phyloP scores from a whole-genome alignment of 2,113 vertebrate genomes.

The Thryonomys swinderianus region DNA sequence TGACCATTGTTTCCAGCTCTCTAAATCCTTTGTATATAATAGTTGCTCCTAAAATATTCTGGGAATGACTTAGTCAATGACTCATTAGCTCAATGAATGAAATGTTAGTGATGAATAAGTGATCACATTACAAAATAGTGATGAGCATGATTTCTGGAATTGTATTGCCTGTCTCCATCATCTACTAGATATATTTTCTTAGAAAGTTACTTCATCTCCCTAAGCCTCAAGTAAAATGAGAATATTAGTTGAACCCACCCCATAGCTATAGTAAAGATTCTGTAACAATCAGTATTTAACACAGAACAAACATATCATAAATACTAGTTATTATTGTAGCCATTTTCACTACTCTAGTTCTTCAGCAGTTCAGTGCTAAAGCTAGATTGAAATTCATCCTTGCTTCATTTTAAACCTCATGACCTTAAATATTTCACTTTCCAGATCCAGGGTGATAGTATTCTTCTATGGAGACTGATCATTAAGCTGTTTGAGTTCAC shows the following conservation, averaged over 20 bases:
- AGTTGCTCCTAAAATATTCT: conserved; percentile 18
- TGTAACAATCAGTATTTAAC: not conserved
- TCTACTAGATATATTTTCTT: not conserved
- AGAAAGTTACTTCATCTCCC: not conserved
- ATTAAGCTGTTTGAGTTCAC: not conserved
- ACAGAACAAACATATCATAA: not conserved
- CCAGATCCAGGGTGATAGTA: not conserved
- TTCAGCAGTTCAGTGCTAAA: not conserved
- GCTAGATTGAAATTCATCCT: not conserved
- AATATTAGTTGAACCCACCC: not conserved
- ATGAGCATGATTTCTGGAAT: not conserved
- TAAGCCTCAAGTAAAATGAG: not conserved
- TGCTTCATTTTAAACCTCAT: not conserved
- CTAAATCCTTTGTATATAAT: conserved; percentile 7
- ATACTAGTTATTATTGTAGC: not conserved
- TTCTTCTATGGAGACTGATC: not conserved
- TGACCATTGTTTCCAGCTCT: not conserved
- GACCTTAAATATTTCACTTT: not conserved
- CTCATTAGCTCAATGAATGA: not conserved
- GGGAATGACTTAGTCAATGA: conserved; percentile 22
- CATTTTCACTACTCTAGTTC: conserved; percentile 5
- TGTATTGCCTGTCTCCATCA: not conserved
- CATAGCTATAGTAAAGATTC: not conserved
- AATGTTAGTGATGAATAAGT: conserved; percentile 28
- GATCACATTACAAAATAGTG: not conserved